These are phyloP conservation scores for Microcebus jonahi DNA, from an alignment of 2,113 vertebrate genomes.

Conservation along the genomic window DNA sequence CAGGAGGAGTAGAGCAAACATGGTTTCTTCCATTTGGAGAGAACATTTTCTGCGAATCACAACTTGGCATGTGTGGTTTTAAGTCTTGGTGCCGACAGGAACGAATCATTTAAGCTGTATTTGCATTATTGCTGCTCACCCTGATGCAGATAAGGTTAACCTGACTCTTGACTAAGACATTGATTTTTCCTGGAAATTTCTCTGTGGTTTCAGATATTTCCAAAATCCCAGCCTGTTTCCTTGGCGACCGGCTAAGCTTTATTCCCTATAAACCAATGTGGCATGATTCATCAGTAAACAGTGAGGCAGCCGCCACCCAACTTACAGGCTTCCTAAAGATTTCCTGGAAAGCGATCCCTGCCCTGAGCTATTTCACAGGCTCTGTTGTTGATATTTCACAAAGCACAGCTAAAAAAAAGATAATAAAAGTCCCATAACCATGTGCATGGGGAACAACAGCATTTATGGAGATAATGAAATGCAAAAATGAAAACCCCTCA, in stretches of 20 bases:
- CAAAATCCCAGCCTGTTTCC: conserved; percentile 79
- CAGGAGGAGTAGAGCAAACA: not conserved
- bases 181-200: conserved; percentile 81
- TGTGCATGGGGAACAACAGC: conserved; percentile 49
- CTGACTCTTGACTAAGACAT: conserved; percentile 68
- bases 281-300: conserved; percentile 70
- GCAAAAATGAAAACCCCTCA: conserved; percentile 79
- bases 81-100: not conserved
- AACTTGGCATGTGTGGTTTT: not conserved
- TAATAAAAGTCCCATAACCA: conserved; percentile 28
- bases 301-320: conserved; percentile 58
- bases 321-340: conserved; percentile 62
- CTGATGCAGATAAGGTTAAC: conserved; percentile 52
- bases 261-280: conserved; percentile 63
- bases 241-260: conserved; percentile 69
- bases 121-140: not conserved
- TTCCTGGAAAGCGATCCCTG: conserved; percentile 72
- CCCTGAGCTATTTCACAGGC: not conserved
- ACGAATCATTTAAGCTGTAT: not conserved
- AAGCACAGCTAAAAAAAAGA: conserved; percentile 66
- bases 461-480: conserved; percentile 84
- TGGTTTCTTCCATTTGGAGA: not conserved
- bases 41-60: not conserved
- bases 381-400: conserved; percentile 58
- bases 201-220: conserved; percentile 75